Evolutionary conservation across 2,797 vertebrate species (phyloP), one percentile per base, ranked within the genome.

Genomic region (Dromococcyx pavoninus): DNA sequence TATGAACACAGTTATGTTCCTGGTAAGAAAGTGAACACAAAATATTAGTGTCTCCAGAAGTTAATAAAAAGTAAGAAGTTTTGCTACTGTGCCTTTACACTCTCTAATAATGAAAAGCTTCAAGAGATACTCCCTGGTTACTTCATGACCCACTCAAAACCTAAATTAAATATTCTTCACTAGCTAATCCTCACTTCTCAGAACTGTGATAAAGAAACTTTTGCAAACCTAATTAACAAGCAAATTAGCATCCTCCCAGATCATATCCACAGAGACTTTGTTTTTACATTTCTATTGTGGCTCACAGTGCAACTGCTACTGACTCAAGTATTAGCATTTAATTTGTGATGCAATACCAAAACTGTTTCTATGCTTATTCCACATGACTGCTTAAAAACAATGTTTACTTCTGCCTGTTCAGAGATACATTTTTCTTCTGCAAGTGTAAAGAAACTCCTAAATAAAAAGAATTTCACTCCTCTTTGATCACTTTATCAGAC

Each of bases 161-260:
- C 62, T 77, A 76, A 91, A 95, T 89, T 82, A 87, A 88, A 75
- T 79, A 77, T 85, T 91, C 48, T 14, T 77, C 57, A 60, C 72
- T 28, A 64, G 57, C 37, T 83, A 74, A 88, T 46, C 30, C 37
- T 88, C 72, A 67, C 37, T 2, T 9, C 48, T 77, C 57, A 79
- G 61, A 94, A 86, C 32, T 50, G 85, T 76, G 75, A 85, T 82
- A 88, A 89, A 80, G 46, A 92, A 94, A 88, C 65, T 88, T 89
- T 8, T 80, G 53, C 61, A 96, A 96, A 83, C 37, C 75, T 92
- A 89, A 91, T 89, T 91, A 95, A 94, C 61, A 87, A 74, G 57
- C 28, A 74, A 91, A 89, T 86, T 77, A 83, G 76, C 57, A 95
- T 88, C 76, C 61, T 86, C 66, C 91, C 58, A 77, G 57, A 86